These are phyloP conservation scores for Struthio camelus DNA, from an alignment of 2,113 vertebrate genomes.

Conservation along the genomic window DNA sequence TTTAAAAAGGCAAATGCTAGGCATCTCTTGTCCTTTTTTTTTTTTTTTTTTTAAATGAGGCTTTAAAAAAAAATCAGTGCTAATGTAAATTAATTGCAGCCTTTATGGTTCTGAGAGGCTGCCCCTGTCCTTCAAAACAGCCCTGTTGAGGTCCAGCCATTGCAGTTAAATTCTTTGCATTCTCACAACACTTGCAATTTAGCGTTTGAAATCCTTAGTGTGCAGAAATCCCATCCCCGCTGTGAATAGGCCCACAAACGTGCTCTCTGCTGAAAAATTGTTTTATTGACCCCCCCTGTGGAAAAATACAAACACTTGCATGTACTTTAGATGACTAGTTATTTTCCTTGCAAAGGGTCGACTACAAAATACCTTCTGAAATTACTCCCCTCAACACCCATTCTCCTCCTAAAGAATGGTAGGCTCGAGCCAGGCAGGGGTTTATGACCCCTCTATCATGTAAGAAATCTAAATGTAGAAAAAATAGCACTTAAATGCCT, in stretches of 20 bases:
- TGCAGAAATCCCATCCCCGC: not conserved
- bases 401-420: not conserved
- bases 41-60: not conserved
- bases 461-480: constrained; percentile 4
- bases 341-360: not conserved
- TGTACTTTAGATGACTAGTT: not conserved
- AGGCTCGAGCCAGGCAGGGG: constrained; percentile 1
- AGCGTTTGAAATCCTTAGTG: not conserved
- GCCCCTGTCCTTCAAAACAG: not conserved
- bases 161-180: not conserved
- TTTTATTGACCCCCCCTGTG: fast-evolving
- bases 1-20: not conserved
- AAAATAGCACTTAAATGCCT: constrained; percentile 27
- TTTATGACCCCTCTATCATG: not conserved
- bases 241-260: not conserved
- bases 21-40: too few species aligned
- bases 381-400: not conserved
- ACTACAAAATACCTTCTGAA: not conserved
- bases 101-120: not conserved
- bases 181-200: not conserved
- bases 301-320: not conserved
- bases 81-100: not conserved
- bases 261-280: not conserved
- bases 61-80: not conserved
- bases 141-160: not conserved